Percentiles rank a stretch among this genome's conserved stretches.
phyloP scores from a whole-genome alignment of 2,888 invertebrate species.

The Synanthedon tipuliformis region DNA sequence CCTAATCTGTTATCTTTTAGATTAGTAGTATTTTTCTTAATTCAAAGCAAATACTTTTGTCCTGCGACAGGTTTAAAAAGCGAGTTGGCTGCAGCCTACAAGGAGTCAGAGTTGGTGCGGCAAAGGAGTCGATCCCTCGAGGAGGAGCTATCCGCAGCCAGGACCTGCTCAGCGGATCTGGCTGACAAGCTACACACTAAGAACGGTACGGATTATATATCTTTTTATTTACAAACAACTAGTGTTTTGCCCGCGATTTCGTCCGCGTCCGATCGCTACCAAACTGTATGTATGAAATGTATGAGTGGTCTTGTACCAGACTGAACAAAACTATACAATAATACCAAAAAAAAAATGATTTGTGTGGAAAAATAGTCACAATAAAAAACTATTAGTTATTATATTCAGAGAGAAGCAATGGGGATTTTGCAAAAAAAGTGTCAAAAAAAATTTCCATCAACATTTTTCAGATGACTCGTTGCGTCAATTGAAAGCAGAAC shows the following conservation, averaged over 20 bases:
- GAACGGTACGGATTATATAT: constrained; percentile 46
- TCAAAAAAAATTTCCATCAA: background rate
- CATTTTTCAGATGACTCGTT: constrained; percentile 43
- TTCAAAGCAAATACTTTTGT: background rate
- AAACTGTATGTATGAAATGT: too few relatives aligned
- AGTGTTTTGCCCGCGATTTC: too few relatives aligned
- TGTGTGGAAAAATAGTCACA: too few relatives aligned
- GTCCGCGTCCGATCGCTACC: too few relatives aligned
- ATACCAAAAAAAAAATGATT: too few relatives aligned
- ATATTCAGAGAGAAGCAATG: too few relatives aligned
- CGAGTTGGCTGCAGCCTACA: constrained; percentile 74
- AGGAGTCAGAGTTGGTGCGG: constrained; percentile 73
- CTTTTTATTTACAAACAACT: too few relatives aligned
- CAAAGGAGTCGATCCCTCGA: constrained; percentile 72
- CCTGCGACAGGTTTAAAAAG: constrained; percentile 70
- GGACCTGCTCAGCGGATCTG: constrained; percentile 70
- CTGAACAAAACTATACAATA: too few relatives aligned
- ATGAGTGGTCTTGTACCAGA: too few relatives aligned
- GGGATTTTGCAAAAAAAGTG: too few relatives aligned
- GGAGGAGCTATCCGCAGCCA: constrained; percentile 70
- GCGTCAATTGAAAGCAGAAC: constrained; percentile 37
- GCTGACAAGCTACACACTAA: constrained; percentile 69
- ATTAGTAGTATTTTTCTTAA: background rate
- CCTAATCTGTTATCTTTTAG: too few relatives aligned
- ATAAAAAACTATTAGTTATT: too few relatives aligned